A percentile compares a stretch with the other conserved stretches of the same genome.
These are phyloP conservation scores for Crocuta crocuta DNA, from an alignment of 2,113 vertebrate species.

Conservation along the genomic window DNA sequence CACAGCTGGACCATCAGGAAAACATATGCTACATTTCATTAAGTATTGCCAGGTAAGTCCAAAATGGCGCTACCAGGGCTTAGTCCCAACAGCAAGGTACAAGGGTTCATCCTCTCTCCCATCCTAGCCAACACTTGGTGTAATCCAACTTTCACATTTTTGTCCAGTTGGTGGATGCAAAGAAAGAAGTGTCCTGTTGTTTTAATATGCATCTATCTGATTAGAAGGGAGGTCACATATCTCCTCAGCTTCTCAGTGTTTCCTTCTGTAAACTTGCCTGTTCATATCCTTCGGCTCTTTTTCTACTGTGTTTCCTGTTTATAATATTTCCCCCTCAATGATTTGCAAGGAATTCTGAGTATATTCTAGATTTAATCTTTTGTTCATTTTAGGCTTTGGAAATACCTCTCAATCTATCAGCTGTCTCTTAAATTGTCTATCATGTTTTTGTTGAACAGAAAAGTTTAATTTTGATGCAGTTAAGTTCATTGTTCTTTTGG, in stretches of 20 bases:
- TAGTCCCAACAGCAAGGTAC: background rate
- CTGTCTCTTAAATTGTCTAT: constrained; percentile 38
- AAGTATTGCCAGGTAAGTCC: background rate
- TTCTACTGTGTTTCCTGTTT: constrained; percentile 24
- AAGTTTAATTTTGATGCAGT: constrained; percentile 48
- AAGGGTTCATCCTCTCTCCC: background rate
- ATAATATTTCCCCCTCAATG: background rate
- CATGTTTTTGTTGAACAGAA: constrained; percentile 52
- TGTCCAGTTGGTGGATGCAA: background rate
- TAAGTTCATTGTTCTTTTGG: constrained; percentile 16
- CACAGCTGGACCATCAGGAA: background rate
- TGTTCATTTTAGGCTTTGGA: constrained; percentile 47
- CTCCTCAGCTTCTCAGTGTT: constrained; percentile 33
- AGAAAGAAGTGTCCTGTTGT: constrained; percentile 17
- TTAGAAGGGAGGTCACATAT: constrained; percentile 1
- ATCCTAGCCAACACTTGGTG: background rate
- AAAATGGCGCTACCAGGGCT: background rate
- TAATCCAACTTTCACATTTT: background rate
- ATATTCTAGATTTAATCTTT: constrained; percentile 24
- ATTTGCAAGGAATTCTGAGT: constrained; percentile 36
- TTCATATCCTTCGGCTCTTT: constrained; percentile 50
- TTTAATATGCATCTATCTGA: constrained; percentile 34
- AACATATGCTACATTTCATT: background rate
- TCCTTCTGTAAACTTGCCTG: constrained; percentile 9
- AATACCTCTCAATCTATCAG: constrained; percentile 37